These are phyloP conservation scores for Corythoichthys haematopterus DNA, from an alignment of 2,113 vertebrate genomes.

Conservation along the genomic window DNA sequence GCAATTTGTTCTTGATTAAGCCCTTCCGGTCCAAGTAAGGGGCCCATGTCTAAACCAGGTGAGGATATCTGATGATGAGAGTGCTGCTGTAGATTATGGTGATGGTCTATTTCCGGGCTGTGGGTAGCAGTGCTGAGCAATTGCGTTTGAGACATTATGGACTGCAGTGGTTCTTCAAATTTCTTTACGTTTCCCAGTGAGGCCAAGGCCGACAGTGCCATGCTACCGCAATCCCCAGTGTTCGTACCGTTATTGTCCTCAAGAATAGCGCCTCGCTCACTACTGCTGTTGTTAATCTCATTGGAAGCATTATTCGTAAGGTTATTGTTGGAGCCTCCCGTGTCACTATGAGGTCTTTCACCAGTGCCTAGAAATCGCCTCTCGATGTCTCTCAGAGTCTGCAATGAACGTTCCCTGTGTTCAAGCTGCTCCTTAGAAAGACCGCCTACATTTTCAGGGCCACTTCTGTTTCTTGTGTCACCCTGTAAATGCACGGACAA, in stretches of 20 bases:
- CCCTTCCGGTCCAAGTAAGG: slow-evolving; percentile 85
- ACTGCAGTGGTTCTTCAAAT: slow-evolving; percentile 91
- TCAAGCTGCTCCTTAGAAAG: slow-evolving; percentile 96
- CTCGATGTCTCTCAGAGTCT: slow-evolving; percentile 93
- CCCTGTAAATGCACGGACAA: slow-evolving; percentile 63
- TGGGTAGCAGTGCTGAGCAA: slow-evolving; percentile 80
- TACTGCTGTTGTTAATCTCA: slow-evolving; percentile 57
- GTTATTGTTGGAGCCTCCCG: slow-evolving; percentile 59
- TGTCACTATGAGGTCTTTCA: slow-evolving; percentile 67
- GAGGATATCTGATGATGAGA: slow-evolving; percentile 73
- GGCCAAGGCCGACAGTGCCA: slow-evolving; percentile 41
- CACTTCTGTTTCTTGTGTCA: slow-evolving; percentile 48
- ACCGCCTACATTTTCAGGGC: slow-evolving; percentile 66
- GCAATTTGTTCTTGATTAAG: slow-evolving; percentile 90
- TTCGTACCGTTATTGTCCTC: slow-evolving; percentile 59
- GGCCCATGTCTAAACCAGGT: slow-evolving; percentile 81
- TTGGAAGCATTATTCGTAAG: slow-evolving; percentile 52
- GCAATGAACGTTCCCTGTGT: slow-evolving; percentile 90
- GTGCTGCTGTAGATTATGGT: slow-evolving; percentile 62
- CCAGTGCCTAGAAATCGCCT: slow-evolving; percentile 84
- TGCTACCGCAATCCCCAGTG: slow-evolving; percentile 50
- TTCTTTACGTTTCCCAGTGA: slow-evolving; percentile 77
- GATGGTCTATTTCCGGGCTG: slow-evolving; percentile 71
- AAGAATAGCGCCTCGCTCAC: slow-evolving; percentile 58
- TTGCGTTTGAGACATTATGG: slow-evolving; percentile 93